Evolutionary conservation across 2,113 vertebrate species (phyloP), one percentile per base, ranked within the genome.

Genomic region (Spilogale gracilis): DNA sequence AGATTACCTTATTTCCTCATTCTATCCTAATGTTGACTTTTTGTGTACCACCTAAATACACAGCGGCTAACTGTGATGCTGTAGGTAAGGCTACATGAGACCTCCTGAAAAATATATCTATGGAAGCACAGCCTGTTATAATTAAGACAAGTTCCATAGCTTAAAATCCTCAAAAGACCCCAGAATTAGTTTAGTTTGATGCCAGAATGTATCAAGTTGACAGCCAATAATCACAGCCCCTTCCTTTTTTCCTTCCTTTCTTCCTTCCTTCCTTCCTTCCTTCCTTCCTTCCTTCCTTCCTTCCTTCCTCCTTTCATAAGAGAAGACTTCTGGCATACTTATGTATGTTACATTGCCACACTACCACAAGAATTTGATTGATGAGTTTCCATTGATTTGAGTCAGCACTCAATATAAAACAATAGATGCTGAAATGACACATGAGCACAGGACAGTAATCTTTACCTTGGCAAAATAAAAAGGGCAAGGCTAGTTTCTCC

Each of bases 111-210:
- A 96, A 88, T 8, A 3, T 27, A 88, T 48, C 73, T 89, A 61
- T 12, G 16, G 16, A 81, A 97, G 58, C 27, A 86, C 54, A 94
- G 63, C 32, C 32, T 91, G 82, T 74, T 93, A 96, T 94, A 97
- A 97, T 95, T 97, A 96, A 96, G 96, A 96, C n/a, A 95, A 81
- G 92, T 95, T 94, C 30, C 84, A 97, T 67, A 95, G 89, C 50
- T 69, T 69, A 73, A 95, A 90, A 94, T 91, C 93, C 87, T 98
- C 38, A 2, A 86, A 97, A 80, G 89, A 94, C 89, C 94, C 67
- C 86, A 97, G 92, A 92, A 80, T 81, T 96, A 79, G 93, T 94
- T 97, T 98, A 94, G 89, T 98, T 96, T 95, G 94, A 45, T 97
- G 96, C 97, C 97, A 97, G 71, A 87, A 92, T 92, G 87, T 74